Conservation (phyloP, 1,140 invertebrate species). For the Orius laevigatus region DNA sequence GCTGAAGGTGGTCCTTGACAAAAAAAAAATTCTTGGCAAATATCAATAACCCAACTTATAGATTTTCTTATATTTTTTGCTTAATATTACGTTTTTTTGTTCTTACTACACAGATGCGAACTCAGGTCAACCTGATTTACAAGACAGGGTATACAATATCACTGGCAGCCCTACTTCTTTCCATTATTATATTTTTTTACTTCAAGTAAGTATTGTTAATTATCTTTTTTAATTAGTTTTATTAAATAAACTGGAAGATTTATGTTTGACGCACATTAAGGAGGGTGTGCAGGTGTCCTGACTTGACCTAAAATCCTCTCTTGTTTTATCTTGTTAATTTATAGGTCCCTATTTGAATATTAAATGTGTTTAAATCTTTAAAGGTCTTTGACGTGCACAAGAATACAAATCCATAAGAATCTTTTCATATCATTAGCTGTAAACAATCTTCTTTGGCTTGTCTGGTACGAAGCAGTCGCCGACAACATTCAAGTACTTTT, state of each 20-base stretch:
- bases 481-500: constrained; percentile 25
- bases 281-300: background rate
- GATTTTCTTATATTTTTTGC: constrained; percentile 1
- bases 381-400: constrained; percentile 52
- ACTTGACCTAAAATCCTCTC: background rate
- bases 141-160: constrained; percentile 74
- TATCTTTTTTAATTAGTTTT: background rate
- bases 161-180: constrained; percentile 61
- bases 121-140: constrained; percentile 58
- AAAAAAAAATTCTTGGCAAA: background rate
- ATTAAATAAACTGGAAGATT: constrained; percentile 2
- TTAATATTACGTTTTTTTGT: background rate
- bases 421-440: constrained; percentile 78
- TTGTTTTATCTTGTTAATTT: background rate
- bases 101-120: constrained; percentile 40
- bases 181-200: constrained; percentile 65
- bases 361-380: constrained; percentile 1
- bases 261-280: background rate
- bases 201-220: constrained; percentile 54
- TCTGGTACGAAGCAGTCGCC: constrained; percentile 36
- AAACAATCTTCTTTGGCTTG: constrained; percentile 49
- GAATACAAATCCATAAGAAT: constrained; percentile 86
- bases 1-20: background rate
- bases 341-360: constrained; percentile 3
- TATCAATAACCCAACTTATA: background rate